Evolutionary conservation across 2,888 invertebrate genomes (phyloP).

Genomic region (Yponomeuta malinellus): DNA sequence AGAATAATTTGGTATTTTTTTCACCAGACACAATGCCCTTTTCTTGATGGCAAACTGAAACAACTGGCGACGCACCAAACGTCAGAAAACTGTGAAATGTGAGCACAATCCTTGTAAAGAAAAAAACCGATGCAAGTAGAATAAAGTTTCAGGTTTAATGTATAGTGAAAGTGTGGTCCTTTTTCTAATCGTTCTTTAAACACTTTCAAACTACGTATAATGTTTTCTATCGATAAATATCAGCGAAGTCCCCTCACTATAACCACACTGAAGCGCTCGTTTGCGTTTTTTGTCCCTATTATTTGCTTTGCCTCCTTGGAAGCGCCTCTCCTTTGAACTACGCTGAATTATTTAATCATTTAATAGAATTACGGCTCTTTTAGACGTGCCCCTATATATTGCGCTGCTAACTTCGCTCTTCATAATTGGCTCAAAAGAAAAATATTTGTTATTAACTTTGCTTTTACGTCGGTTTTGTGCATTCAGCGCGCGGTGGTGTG

Average conservation of each 20-base stretch:
- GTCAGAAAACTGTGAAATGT: too few relatives aligned
- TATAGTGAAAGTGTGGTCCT: too few relatives aligned
- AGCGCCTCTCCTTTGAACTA: conserved; percentile 72
- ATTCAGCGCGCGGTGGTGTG: not conserved
- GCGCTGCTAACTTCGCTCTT: conserved; percentile 38
- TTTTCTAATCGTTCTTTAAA: not conserved
- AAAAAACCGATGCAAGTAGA: too few relatives aligned
- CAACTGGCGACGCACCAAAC: too few relatives aligned
- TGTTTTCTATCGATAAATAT: conserved; percentile 16
- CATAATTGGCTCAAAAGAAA: conserved; percentile 59
- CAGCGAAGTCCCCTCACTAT: conserved; percentile 8
- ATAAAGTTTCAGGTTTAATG: too few relatives aligned
- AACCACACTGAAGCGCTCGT: conserved; percentile 40
- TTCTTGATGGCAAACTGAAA: too few relatives aligned
- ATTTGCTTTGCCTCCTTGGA: conserved; percentile 66
- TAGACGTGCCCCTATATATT: conserved; percentile 56
- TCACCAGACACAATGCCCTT: too few relatives aligned
- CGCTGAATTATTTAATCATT: conserved; percentile 71
- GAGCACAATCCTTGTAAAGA: too few relatives aligned
- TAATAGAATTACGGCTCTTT: conserved; percentile 67
- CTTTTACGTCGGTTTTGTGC: conserved; percentile 28
- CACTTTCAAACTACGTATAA: not conserved
- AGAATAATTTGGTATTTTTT: too few relatives aligned
- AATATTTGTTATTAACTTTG: conserved; percentile 50
- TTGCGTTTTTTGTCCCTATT: conserved; percentile 52